These are phyloP conservation scores for Progne subis DNA, from an alignment of 2,113 vertebrate species.

Conservation along the genomic window DNA sequence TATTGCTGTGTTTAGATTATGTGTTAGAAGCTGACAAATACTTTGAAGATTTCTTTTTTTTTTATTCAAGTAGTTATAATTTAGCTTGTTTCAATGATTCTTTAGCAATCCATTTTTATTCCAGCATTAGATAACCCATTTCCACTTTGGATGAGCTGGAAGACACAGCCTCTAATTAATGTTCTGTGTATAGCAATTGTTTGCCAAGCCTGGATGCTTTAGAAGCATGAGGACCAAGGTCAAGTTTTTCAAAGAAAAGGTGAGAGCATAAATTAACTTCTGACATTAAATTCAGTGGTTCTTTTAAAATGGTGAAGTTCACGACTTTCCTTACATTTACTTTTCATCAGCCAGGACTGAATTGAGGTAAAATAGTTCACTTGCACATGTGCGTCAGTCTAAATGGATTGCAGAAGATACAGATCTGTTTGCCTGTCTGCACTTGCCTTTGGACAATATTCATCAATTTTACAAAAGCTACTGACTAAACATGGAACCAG, in stretches of 20 bases:
- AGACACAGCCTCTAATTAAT: conserved; percentile 50
- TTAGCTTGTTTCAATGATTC: conserved; percentile 14
- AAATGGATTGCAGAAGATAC: conserved; percentile 80
- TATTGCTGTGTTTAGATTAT: neutral
- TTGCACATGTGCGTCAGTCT: conserved; percentile 58
- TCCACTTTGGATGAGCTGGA: conserved; percentile 51
- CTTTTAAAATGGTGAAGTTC: conserved; percentile 64
- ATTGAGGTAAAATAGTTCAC: conserved; percentile 65
- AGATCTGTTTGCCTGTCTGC: conserved; percentile 81
- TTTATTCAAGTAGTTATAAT: neutral
- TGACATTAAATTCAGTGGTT: conserved; percentile 51
- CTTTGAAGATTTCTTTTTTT: neutral
- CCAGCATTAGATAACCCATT: neutral
- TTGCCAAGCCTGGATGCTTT: conserved; percentile 40
- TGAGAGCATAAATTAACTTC: conserved; percentile 59
- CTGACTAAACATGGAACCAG: conserved; percentile 63
- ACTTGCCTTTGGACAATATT: conserved; percentile 81
- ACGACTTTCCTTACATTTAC: conserved; percentile 65
- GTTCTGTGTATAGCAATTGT: conserved; percentile 32
- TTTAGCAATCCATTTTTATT: neutral
- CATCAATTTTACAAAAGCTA: conserved; percentile 79
- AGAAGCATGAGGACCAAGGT: conserved; percentile 29
- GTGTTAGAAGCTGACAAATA: neutral
- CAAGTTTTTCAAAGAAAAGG: conserved; percentile 42
- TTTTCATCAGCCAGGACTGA: conserved; percentile 75